Conservation (phyloP, 2,888 invertebrate genomes). For the Drosophila acutilabella region DNA sequence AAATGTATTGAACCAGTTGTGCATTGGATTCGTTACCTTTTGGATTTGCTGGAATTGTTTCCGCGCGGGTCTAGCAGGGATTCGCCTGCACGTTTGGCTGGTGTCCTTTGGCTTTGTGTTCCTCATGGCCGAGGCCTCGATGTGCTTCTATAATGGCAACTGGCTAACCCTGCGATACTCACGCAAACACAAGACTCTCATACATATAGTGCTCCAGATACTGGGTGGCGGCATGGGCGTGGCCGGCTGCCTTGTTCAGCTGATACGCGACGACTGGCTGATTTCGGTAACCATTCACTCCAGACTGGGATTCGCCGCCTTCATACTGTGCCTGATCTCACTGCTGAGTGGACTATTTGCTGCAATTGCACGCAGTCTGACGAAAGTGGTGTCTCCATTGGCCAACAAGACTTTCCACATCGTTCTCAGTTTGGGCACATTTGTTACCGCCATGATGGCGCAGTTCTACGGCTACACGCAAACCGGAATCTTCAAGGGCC, state of each 20-base stretch:
- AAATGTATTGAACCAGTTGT: constrained; percentile 77
- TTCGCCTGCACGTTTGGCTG: constrained; percentile 79
- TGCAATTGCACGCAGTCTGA: constrained; percentile 60
- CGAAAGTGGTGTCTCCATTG: constrained; percentile 62
- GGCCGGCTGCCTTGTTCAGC: constrained; percentile 72
- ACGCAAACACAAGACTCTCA: constrained; percentile 69
- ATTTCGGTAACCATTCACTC: constrained; percentile 60
- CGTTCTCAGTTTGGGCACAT: constrained; percentile 72
- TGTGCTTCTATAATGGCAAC: constrained; percentile 81
- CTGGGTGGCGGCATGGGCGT: constrained; percentile 79
- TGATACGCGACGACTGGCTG: constrained; percentile 65
- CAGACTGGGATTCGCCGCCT: constrained; percentile 73
- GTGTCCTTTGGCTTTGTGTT: constrained; percentile 77
- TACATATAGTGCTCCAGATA: constrained; percentile 76
- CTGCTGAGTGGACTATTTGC: constrained; percentile 76
- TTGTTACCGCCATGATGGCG: constrained; percentile 75
- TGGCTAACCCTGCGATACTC: constrained; percentile 65
- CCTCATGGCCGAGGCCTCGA: constrained; percentile 82
- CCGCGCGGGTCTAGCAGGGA: constrained; percentile 60
- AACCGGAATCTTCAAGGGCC: constrained; percentile 67
- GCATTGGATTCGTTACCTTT: constrained; percentile 80
- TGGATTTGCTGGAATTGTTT: constrained; percentile 80
- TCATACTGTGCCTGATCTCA: constrained; percentile 74
- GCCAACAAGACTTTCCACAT: constrained; percentile 80
- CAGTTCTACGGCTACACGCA: constrained; percentile 81